Evolutionary conservation across 2,888 invertebrate species (phyloP).

Genomic region (Scaptomyza reducta): DNA sequence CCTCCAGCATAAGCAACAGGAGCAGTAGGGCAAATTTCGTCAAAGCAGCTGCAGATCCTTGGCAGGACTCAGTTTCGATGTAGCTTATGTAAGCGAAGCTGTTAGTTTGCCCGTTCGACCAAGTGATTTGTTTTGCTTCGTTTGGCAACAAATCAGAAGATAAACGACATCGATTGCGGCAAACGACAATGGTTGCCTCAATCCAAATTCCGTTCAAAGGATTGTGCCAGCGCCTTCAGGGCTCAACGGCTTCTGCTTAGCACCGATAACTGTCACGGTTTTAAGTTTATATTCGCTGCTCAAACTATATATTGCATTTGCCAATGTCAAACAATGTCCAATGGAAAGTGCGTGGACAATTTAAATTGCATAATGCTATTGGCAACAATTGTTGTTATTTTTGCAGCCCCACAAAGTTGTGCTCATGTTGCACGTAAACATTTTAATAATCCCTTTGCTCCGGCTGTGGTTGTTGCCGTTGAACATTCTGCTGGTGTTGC

Average conservation of each 20-base stretch:
- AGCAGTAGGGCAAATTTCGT: constrained; percentile 42
- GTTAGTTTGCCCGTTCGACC: constrained; percentile 66
- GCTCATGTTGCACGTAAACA: constrained; percentile 31
- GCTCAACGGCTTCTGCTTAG: constrained; percentile 23
- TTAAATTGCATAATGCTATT: constrained; percentile 63
- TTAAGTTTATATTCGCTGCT: constrained; percentile 24
- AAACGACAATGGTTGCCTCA: constrained; percentile 65
- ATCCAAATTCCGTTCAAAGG: constrained; percentile 31
- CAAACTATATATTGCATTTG: constrained; percentile 39
- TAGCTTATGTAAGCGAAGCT: constrained; percentile 48
- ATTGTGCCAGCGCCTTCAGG: constrained; percentile 26
- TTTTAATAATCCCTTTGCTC: constrained; percentile 45
- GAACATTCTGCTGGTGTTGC: neutral
- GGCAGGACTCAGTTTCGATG: constrained; percentile 18
- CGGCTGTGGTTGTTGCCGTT: neutral
- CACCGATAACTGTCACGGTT: constrained; percentile 49
- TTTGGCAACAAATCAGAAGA: constrained; percentile 77
- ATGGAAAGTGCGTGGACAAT: constrained; percentile 44
- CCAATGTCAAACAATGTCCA: constrained; percentile 12
- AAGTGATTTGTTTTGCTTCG: constrained; percentile 77
- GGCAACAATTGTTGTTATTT: constrained; percentile 28
- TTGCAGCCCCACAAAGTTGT: constrained; percentile 1
- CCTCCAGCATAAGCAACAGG: constrained; percentile 29
- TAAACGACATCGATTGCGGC: constrained; percentile 77
- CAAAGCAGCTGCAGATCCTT: constrained; percentile 48